Percentiles rank a stretch among this genome's conserved stretches.
Conservation (phyloP, 2,113 vertebrate genomes). For the Perca fluviatilis region DNA sequence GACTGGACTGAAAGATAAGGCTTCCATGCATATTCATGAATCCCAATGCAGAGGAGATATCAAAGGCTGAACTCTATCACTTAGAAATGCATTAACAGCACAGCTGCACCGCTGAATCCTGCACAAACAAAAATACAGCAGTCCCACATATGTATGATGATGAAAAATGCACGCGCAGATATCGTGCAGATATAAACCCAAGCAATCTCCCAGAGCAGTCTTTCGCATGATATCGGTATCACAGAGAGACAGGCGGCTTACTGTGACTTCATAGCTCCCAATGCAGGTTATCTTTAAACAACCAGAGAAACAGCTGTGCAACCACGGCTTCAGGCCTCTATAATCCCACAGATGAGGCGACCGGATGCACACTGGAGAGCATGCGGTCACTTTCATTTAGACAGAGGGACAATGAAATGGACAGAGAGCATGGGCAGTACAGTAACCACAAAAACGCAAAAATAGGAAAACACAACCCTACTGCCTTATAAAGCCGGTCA, state of each 20-base stretch:
- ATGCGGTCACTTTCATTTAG: slow-evolving; percentile 62
- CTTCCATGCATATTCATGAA: slow-evolving; percentile 54
- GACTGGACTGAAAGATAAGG: slow-evolving; percentile 59
- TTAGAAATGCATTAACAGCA: slow-evolving; percentile 42
- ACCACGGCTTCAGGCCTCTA: slow-evolving; percentile 57
- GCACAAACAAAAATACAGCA: slow-evolving; percentile 7
- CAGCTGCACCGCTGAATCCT: slow-evolving; percentile 38
- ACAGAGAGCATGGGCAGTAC: slow-evolving; percentile 28
- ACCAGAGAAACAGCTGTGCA: slow-evolving; percentile 73
- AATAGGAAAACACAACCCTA: slow-evolving; percentile 7
- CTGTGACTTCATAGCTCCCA: slow-evolving; percentile 40
- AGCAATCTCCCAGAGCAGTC: slow-evolving; percentile 53
- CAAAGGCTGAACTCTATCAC: slow-evolving; percentile 54
- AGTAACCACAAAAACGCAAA: slow-evolving; percentile 21
- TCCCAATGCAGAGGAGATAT: slow-evolving; percentile 40
- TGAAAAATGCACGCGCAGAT: slow-evolving; percentile 35
- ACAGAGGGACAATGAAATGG: slow-evolving; percentile 57
- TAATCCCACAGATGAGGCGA: slow-evolving; percentile 69
- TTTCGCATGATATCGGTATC: slow-evolving; percentile 52
- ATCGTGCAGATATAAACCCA: slow-evolving; percentile 41
- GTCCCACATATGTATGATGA: not conserved
- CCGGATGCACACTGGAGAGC: slow-evolving; percentile 48
- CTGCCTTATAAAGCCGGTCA: not conserved
- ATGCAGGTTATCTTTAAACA: slow-evolving; percentile 75
- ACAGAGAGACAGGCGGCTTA: slow-evolving; percentile 42